phyloP scores from a whole-genome alignment of 1,140 invertebrate species.

The Carposina sasakii region DNA sequence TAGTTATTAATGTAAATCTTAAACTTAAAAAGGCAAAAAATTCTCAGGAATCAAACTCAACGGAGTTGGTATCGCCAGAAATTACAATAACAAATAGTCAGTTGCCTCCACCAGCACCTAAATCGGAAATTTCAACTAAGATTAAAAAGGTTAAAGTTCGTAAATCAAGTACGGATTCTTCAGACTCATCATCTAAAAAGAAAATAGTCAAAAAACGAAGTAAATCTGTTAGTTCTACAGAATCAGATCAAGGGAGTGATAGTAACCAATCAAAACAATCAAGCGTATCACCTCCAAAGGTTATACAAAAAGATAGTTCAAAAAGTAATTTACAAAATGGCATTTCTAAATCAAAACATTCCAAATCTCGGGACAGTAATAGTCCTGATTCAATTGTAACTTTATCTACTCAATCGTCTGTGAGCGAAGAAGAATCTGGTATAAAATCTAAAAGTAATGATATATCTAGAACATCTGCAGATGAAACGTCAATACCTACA shows the following conservation, averaged over 20 bases:
- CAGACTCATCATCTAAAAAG: slow-evolving; percentile 60
- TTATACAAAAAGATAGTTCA: slow-evolving; percentile 37
- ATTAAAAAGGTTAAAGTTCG: slow-evolving; percentile 61
- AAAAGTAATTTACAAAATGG: slow-evolving; percentile 37
- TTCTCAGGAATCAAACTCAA: slow-evolving; percentile 22
- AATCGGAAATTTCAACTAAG: slow-evolving; percentile 63
- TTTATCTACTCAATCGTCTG: slow-evolving; percentile 59
- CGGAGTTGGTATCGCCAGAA: slow-evolving; percentile 53
- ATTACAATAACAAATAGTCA: slow-evolving; percentile 58
- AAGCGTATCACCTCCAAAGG: slow-evolving; percentile 32
- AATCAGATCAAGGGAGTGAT: slow-evolving; percentile 64
- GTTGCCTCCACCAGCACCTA: slow-evolving; percentile 76
- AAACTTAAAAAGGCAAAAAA: slow-evolving; percentile 55
- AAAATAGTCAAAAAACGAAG: slow-evolving; percentile 64
- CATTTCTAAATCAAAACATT: slow-evolving; percentile 50
- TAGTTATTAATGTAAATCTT: slow-evolving; percentile 59
- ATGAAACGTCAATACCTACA: slow-evolving; percentile 72
- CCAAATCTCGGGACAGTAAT: slow-evolving; percentile 64
- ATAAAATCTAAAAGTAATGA: slow-evolving; percentile 54
- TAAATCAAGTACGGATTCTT: slow-evolving; percentile 56
- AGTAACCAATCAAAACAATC: slow-evolving; percentile 34
- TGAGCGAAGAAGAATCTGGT: slow-evolving; percentile 65
- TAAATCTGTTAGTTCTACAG: slow-evolving; percentile 72
- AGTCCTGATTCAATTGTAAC: slow-evolving; percentile 67
- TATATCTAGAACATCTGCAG: slow-evolving; percentile 70